Conservation (phyloP, 2,113 vertebrate species). For the Martes martes region DNA sequence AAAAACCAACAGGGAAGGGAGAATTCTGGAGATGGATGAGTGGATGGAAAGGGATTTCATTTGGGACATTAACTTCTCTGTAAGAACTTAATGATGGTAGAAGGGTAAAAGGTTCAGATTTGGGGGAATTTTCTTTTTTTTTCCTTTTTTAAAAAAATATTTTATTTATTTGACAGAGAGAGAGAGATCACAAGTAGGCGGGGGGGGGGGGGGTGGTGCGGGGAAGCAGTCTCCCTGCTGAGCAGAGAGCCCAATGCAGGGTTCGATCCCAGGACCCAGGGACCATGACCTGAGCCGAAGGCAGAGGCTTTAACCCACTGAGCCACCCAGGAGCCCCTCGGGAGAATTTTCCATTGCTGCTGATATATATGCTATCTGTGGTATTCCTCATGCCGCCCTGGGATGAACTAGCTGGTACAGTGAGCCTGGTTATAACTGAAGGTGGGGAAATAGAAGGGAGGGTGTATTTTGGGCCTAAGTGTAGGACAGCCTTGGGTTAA, state of each 20-base stretch:
- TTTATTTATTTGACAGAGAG: no score
- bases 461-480: neutral
- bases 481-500: neutral
- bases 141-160: no score
- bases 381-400: accelerated
- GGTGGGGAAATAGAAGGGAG: neutral
- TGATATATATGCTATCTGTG: neutral
- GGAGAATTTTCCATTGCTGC: neutral
- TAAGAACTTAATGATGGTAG: neutral
- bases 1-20: neutral
- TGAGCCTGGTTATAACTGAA: neutral
- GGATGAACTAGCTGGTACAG: neutral
- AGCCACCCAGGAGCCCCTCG: no score
- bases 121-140: neutral
- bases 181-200: no score
- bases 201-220: no score
- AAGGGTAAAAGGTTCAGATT: neutral
- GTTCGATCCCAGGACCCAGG: no score
- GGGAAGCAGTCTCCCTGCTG: no score
- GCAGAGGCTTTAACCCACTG: no score
- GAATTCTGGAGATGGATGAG: neutral
- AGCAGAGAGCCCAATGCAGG: no score
- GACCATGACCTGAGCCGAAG: no score
- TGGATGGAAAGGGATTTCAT: neutral
- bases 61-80: neutral